Conservation (phyloP, 2,113 vertebrate species). For the Hemicordylus capensis region DNA sequence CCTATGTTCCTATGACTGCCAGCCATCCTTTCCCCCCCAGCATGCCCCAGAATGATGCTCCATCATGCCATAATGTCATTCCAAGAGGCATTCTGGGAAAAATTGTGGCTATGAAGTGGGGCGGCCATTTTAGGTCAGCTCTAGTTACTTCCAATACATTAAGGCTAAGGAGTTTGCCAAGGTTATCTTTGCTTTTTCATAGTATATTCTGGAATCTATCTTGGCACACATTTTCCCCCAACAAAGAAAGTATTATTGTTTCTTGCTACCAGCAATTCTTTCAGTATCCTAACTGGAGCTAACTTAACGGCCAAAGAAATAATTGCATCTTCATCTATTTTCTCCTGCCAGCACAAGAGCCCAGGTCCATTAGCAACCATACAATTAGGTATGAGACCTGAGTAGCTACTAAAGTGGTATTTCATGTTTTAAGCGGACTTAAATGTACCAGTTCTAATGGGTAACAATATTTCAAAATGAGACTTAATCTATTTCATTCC, state of each 20-base stretch:
- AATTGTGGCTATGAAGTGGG: no score
- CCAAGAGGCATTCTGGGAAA: no score
- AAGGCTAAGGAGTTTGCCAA: neutral
- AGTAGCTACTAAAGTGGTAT: conserved; percentile 36
- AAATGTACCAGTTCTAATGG: conserved; percentile 44
- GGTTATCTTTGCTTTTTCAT: neutral
- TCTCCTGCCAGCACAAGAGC: neutral
- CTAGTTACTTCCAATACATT: neutral
- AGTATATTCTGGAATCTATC: neutral
- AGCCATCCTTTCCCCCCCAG: no score
- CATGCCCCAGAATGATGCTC: no score
- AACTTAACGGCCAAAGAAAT: conserved; percentile 26
- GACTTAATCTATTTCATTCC: conserved; percentile 65
- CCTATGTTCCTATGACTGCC: no score
- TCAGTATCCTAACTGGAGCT: neutral
- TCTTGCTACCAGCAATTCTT: neutral
- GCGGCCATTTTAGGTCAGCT: neutral
- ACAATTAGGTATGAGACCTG: conserved; percentile 9
- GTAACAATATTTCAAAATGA: conserved; percentile 67
- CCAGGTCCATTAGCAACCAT: neutral
- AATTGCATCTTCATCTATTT: conserved; percentile 32
- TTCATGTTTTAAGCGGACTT: conserved; percentile 57
- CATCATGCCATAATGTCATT: no score
- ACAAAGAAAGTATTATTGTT: neutral
- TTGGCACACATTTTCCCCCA: neutral